A percentile compares a stretch with the other conserved stretches of the same genome.
These are phyloP conservation scores for Spinibarbus caldwelli DNA, from an alignment of 2,797 vertebrate genomes.

Conservation along the genomic window DNA sequence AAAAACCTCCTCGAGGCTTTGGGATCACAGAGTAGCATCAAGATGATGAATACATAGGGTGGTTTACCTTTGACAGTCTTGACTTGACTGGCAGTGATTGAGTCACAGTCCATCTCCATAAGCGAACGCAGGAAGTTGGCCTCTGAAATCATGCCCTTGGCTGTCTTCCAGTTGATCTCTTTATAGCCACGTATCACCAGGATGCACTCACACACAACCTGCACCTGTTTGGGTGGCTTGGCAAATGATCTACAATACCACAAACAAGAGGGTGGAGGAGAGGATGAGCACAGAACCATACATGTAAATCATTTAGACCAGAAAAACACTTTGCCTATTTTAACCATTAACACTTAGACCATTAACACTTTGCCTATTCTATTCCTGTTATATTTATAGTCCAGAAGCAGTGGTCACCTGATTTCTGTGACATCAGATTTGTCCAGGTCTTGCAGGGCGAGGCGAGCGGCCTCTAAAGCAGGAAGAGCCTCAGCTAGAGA, in stretches of 20 bases:
- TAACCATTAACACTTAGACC: no score
- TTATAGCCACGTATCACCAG: conserved; percentile 93
- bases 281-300: not conserved
- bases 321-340: not conserved
- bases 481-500: conserved; percentile 91
- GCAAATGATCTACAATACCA: conserved; percentile 87
- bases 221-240: conserved; percentile 94
- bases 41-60: not conserved
- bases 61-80: conserved; percentile 86
- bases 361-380: not conserved
- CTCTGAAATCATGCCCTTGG: conserved; percentile 98
- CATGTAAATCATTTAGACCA: not conserved
- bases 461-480: conserved; percentile 87
- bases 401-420: conserved; percentile 74
- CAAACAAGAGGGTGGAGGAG: not conserved
- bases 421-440: conserved; percentile 97
- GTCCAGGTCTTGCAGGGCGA: conserved; percentile 91
- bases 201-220: conserved; percentile 93
- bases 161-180: conserved; percentile 92
- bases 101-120: conserved; percentile 92
- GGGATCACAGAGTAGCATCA: not conserved
- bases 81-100: conserved; percentile 82
- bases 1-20: not conserved
- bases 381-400: not conserved
- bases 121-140: conserved; percentile 89